phyloP scores from a whole-genome alignment of 2,797 vertebrate species.

The Mergus octosetaceus region DNA sequence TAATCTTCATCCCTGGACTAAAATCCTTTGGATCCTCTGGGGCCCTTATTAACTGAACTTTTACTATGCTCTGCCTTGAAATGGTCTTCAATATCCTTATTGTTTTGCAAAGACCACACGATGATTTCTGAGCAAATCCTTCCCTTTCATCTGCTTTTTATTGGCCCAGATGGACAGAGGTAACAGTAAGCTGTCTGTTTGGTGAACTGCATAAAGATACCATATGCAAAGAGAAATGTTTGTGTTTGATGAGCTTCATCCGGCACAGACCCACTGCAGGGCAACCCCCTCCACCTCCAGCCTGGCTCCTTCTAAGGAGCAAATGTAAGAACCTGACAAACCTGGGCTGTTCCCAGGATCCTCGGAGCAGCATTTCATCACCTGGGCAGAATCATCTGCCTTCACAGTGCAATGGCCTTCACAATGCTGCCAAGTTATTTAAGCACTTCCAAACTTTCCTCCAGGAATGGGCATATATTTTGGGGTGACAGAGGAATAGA shows the following conservation, averaged over 20 bases:
- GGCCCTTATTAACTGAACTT: constrained; percentile 51
- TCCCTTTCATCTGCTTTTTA: constrained; percentile 14
- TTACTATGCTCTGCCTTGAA: constrained; percentile 41
- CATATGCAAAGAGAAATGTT: background rate
- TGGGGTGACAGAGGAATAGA: too few species aligned
- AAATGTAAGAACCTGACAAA: background rate
- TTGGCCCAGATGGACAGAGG: constrained; percentile 7
- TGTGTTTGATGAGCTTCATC: background rate
- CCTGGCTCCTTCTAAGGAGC: background rate
- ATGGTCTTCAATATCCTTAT: constrained; percentile 29
- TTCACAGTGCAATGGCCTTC: too few species aligned
- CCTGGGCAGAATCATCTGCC: too few species aligned
- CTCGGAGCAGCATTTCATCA: background rate
- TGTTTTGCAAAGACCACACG: constrained; percentile 35
- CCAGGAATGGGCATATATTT: too few species aligned
- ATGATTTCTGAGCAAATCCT: constrained; percentile 42
- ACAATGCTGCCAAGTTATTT: too few species aligned
- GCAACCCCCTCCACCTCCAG: background rate
- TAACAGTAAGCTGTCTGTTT: background rate
- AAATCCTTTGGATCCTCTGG: constrained; percentile 49
- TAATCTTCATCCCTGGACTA: constrained; percentile 42
- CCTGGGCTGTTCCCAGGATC: background rate
- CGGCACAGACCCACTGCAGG: background rate
- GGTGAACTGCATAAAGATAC: background rate
- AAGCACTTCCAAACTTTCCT: too few species aligned